phyloP scores from a whole-genome alignment of 2,113 vertebrate genomes.

The Lophochroa leadbeateri region DNA sequence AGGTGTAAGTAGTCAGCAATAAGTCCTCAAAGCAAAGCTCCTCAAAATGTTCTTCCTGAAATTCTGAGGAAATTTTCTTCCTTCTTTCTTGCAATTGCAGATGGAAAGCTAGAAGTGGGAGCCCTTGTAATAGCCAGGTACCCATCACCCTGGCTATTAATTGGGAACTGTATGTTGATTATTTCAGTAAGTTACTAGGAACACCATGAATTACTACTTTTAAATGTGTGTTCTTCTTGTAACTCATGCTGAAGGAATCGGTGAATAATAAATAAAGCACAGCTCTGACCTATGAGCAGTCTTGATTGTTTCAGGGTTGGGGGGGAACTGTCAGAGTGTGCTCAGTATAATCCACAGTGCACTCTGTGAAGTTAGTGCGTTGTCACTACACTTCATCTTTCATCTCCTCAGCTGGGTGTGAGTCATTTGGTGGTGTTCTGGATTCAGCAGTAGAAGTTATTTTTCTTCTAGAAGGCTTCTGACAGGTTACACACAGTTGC shows the following conservation, averaged over 20 bases:
- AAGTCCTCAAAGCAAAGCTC: not conserved
- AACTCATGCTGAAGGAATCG: not conserved
- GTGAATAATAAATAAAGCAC: not conserved
- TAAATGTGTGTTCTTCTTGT: not conserved
- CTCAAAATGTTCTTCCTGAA: not conserved
- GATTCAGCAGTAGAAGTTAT: no score
- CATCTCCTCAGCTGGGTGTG: not conserved
- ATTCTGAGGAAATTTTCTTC: not conserved
- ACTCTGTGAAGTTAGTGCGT: accelerated
- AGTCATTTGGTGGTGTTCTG: not conserved
- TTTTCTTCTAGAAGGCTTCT: no score
- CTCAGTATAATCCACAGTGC: not conserved
- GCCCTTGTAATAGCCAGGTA: not conserved
- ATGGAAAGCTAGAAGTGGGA: not conserved
- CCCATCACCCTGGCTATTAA: not conserved
- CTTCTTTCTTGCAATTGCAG: not conserved
- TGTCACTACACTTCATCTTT: not conserved
- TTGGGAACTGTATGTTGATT: not conserved
- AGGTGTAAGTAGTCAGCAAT: not conserved
- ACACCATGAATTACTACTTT: not conserved
- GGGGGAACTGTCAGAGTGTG: not conserved
- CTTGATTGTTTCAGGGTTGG: not conserved
- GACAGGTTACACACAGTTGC: no score
- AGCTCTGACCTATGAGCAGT: not conserved
- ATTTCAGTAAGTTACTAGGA: not conserved